Base-by-base conservation (phyloP, 1,140 invertebrate genomes). In the Lordiphosa collinella region DNA sequence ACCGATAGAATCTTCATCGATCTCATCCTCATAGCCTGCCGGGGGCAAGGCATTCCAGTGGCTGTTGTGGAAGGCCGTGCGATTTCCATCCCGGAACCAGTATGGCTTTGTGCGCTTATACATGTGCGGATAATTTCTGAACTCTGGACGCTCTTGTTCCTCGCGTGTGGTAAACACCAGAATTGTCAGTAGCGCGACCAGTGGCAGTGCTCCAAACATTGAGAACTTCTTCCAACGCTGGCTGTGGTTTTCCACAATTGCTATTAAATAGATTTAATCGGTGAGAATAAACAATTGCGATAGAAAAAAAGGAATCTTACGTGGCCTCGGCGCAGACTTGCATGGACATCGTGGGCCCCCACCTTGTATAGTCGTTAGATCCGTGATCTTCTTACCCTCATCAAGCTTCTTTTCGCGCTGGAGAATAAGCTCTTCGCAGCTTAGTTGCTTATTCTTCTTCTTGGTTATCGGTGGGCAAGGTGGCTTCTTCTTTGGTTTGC, bases 1-100 rank as follows among this genome's bases (percentile, higher is more conserved):
- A 1, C 66, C 73, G 1, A 40, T 2, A 2, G 44, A 51, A 0
- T 40, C 50, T 1, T 35, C 22, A 18, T 78, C 73, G 3, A 55
- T 40, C 37, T 82, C 74, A 34, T 88, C 76, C 91, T 96, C 95
- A 90, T 96, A 96, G 35, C 96, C 96, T 40, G 90, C 91, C 9
- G 65, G 72, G 13, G 95, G 95, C 11, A 96, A 88, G 37, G 96
- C 89, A 86, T 97, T 97, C 34, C 90, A 88, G 62, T 94, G 91
- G 32, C 93, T 92, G 89, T 97, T 97, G 32, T 88, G 86, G 91
- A 97, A 96, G 3, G 95, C 88, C 2, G 91, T 90, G 31, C 93
- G 92, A 73, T 94, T 93, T 31, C 96, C 96, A 90, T 97, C 95
- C 53, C 95, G 94, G 94, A 95, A 97, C 52, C 94, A 94, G 89